Conservation (phyloP, 2,797 vertebrate genomes). For the Pipistrellus pygmaeus region DNA sequence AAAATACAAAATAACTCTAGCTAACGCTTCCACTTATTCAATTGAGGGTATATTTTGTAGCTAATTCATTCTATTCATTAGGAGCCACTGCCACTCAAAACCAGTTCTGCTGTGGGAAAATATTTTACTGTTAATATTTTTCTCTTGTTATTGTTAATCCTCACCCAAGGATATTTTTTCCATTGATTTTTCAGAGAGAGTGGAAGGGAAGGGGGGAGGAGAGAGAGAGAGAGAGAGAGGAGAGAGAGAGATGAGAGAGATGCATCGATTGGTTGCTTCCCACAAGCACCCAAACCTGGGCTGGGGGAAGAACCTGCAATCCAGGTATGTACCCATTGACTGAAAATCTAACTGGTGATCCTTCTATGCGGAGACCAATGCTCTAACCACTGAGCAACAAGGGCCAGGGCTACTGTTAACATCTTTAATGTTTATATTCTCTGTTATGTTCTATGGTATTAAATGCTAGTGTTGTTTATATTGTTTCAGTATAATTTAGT, state of each 20-base stretch:
- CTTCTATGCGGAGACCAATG: too few species aligned
- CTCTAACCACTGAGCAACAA: too few species aligned
- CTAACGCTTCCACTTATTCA: conserved; percentile 31
- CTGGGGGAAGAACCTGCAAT: too few species aligned
- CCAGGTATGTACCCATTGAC: too few species aligned
- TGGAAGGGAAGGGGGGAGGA: fast-evolving
- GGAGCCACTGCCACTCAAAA: background rate
- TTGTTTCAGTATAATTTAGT: background rate
- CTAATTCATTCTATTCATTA: conserved; percentile 9
- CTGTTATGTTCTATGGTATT: background rate
- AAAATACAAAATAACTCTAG: conserved; percentile 57
- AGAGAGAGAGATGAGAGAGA: too few species aligned
- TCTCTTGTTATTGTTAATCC: too few species aligned
- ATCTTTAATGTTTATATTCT: conserved; percentile 46
- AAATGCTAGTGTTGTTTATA: background rate
- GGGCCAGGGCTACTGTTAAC: background rate
- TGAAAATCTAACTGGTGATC: too few species aligned
- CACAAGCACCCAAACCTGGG: too few species aligned
- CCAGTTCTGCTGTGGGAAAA: background rate
- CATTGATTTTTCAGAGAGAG: too few species aligned
- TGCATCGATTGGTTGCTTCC: too few species aligned
- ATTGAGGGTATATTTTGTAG: conserved; percentile 10
- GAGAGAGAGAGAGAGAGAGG: too few species aligned
- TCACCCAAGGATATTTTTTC: too few species aligned
- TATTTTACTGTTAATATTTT: background rate